phyloP scores from a whole-genome alignment of 2,113 vertebrate genomes.

The Heterocephalus glaber region DNA sequence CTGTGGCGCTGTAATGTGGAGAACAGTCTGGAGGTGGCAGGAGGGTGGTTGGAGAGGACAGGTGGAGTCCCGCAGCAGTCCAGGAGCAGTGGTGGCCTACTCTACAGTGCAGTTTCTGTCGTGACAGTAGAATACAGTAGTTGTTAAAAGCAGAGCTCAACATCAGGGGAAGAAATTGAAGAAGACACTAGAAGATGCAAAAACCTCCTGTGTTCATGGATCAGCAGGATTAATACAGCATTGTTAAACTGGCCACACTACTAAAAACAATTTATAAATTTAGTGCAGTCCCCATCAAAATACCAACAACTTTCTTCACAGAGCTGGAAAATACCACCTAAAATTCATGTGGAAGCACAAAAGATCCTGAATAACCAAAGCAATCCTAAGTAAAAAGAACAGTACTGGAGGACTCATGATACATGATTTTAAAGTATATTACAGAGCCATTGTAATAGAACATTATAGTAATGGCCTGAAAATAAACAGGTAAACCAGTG shows the following conservation, averaged over 20 bases:
- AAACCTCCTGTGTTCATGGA: neutral
- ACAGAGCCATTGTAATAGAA: neutral
- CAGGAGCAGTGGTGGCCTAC: neutral
- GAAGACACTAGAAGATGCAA: neutral
- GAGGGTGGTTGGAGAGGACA: neutral
- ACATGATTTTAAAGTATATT: neutral
- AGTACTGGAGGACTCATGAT: neutral
- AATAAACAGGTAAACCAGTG: neutral
- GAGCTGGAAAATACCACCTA: neutral
- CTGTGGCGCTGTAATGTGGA: neutral
- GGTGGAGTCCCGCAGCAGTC: fast-evolving
- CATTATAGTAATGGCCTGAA: neutral
- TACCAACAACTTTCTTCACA: neutral
- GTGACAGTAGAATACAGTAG: neutral
- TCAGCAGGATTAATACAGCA: neutral
- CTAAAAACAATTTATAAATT: neutral
- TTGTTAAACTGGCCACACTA: neutral
- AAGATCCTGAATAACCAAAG: neutral
- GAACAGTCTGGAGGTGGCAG: neutral
- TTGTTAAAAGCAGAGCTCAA: neutral
- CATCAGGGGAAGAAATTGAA: neutral
- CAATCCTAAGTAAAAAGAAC: neutral
- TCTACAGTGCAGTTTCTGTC: fast-evolving
- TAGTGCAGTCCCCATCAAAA: neutral
- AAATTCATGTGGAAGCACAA: neutral